Percentiles rank a stretch among this genome's conserved stretches.
Conservation (phyloP, 2,888 invertebrate species). For the Scelioninae gen. 1 region DNA sequence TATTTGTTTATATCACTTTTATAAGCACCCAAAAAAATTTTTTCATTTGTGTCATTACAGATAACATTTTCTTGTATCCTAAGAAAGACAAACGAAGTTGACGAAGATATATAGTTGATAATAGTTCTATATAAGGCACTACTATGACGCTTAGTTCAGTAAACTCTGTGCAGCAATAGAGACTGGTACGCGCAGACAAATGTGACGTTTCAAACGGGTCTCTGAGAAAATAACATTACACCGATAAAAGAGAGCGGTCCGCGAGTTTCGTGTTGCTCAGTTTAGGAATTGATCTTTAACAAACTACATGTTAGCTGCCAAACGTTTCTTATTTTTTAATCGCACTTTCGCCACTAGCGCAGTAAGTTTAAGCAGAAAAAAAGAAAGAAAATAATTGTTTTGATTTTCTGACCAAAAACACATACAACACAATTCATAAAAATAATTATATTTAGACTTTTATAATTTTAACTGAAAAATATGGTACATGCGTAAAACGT, state of each 20-base stretch:
- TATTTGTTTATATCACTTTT: no score
- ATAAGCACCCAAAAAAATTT: no score
- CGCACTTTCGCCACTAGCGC: conserved; percentile 58
- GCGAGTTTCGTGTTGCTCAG: conserved; percentile 25
- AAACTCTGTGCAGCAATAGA: conserved; percentile 44
- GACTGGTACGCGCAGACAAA: conserved; percentile 54
- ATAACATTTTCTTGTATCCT: not conserved
- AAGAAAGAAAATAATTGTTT: not conserved
- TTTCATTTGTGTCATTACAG: not conserved
- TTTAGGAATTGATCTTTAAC: conserved; percentile 41
- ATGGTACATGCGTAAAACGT: no score
- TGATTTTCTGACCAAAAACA: no score
- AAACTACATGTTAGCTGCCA: conserved; percentile 53
- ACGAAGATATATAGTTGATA: conserved; percentile 35
- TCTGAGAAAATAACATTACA: conserved; percentile 39
- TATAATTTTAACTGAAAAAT: no score
- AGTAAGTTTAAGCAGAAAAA: conserved; percentile 29
- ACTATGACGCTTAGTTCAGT: conserved; percentile 47
- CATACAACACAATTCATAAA: no score
- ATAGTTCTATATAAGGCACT: conserved; percentile 50
- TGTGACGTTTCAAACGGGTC: conserved; percentile 53
- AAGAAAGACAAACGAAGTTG: not conserved
- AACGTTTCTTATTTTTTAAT: conserved; percentile 44
- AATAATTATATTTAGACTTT: no score
- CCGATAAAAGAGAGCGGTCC: conserved; percentile 49